These are phyloP conservation scores for Tiliacea citrago DNA, from an alignment of 2,888 invertebrate genomes.

Conservation along the genomic window DNA sequence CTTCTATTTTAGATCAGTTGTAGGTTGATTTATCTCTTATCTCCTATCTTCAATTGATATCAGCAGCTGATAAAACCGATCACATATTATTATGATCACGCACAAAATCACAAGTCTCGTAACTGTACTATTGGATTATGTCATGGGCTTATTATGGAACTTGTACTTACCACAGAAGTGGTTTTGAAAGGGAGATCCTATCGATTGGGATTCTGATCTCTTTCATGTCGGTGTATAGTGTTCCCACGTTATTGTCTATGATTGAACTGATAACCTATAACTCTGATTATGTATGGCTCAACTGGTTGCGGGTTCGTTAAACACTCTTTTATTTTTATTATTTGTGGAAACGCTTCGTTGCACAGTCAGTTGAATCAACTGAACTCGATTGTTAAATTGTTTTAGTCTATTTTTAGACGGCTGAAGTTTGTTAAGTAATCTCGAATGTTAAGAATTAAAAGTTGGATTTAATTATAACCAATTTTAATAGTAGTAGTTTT, in stretches of 20 bases:
- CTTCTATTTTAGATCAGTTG: slow-evolving; percentile 22
- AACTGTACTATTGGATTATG: slow-evolving; percentile 26
- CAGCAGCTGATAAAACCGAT: slow-evolving; percentile 28
- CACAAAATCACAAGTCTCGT: slow-evolving; percentile 1
- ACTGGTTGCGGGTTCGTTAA: slow-evolving; percentile 51
- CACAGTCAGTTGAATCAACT: slow-evolving; percentile 30
- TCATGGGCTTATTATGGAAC: slow-evolving; percentile 27
- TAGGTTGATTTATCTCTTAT: slow-evolving; percentile 31
- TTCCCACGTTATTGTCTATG: slow-evolving; percentile 51
- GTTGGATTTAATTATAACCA: not conserved
- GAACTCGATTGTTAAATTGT: slow-evolving; percentile 43
- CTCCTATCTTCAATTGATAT: slow-evolving; percentile 44
- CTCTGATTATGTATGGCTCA: slow-evolving; percentile 37
- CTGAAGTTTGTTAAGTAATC: slow-evolving; percentile 21
- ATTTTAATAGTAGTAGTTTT: not conserved
- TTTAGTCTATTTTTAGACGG: slow-evolving; percentile 34
- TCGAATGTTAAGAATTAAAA: not conserved
- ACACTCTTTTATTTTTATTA: slow-evolving; percentile 45
- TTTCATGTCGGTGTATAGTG: slow-evolving; percentile 10
- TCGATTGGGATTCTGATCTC: slow-evolving; percentile 38
- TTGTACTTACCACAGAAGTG: slow-evolving; percentile 16
- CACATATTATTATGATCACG: slow-evolving; percentile 34
- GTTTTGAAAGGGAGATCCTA: slow-evolving; percentile 39
- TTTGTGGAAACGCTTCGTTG: slow-evolving; percentile 41
- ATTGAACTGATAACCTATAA: slow-evolving; percentile 62